Conservation (phyloP, 2,888 invertebrate species). For the Ryuthela nishihirai region DNA sequence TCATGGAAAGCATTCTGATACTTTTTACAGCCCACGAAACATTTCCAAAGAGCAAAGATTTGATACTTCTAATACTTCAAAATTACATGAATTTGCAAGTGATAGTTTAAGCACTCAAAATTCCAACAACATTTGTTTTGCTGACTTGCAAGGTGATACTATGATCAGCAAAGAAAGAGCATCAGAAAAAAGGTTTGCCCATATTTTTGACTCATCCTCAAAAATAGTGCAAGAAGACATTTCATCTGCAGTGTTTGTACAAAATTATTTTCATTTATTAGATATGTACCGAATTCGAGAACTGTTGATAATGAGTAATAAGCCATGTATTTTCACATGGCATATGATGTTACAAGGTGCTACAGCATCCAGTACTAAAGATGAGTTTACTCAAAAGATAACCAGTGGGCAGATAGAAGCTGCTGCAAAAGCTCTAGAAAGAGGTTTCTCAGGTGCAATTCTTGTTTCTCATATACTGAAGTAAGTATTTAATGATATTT, state of each 20-base stretch:
- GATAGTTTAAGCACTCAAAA: constrained; percentile 7
- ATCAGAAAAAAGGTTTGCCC: not conserved
- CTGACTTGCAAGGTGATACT: constrained; percentile 9
- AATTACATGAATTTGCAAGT: not conserved
- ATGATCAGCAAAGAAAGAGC: constrained; percentile 1
- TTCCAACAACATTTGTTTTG: constrained; percentile 10
- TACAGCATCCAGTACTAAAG: constrained; percentile 13
- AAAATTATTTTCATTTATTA: constrained; percentile 37
- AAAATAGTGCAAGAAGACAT: not conserved
- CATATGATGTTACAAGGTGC: constrained; percentile 26
- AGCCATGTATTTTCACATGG: constrained; percentile 26
- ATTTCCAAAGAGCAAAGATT: no score
- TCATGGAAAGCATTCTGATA: constrained; percentile 17
- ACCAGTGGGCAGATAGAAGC: constrained; percentile 21
- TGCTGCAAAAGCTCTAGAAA: constrained; percentile 29
- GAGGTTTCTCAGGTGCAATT: constrained; percentile 16
- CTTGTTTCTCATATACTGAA: constrained; percentile 29
- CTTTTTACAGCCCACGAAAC: constrained; percentile 13
- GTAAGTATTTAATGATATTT: constrained; percentile 9
- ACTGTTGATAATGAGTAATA: constrained; percentile 14
- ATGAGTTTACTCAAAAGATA: constrained; percentile 30
- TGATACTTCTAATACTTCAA: constrained; percentile 3
- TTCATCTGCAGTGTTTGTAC: constrained; percentile 17
- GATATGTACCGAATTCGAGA: constrained; percentile 29
- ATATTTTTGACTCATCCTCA: not conserved